phyloP scores from a whole-genome alignment of 2,888 invertebrate genomes.

The Ophioninae sp. region DNA sequence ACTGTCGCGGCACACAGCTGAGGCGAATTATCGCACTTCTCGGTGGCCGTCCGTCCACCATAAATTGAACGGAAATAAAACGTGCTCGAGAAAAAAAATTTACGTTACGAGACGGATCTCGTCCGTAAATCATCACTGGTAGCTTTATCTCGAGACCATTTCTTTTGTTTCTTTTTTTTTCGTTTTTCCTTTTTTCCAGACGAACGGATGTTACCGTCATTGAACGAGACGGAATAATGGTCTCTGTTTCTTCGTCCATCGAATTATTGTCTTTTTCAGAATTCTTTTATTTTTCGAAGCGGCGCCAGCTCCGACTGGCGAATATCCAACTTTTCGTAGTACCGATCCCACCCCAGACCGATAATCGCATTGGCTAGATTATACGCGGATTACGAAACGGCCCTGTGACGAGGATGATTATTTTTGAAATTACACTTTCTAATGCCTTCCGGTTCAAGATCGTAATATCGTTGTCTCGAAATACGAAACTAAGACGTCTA shows the following conservation, averaged over 20 bases:
- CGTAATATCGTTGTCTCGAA: neutral
- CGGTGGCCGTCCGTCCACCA: neutral
- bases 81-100: too few relatives aligned
- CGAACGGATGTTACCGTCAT: neutral
- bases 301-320: conserved; percentile 4
- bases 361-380: conserved; percentile 17
- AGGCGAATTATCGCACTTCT: neutral
- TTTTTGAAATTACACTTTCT: conserved; percentile 8
- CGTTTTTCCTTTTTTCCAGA: neutral
- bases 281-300: neutral
- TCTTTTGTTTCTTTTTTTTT: too few relatives aligned
- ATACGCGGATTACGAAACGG: conserved; percentile 21
- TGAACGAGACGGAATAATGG: neutral
- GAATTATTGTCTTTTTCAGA: too few relatives aligned
- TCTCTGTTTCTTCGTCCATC: too few relatives aligned
- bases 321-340: neutral
- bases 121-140: neutral
- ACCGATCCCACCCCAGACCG: neutral
- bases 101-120: neutral
- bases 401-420: conserved; percentile 7
- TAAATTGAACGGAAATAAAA: neutral
- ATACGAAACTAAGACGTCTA: conserved; percentile 9
- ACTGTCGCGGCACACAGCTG: conserved; percentile 4
- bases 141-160: neutral
- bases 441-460: neutral